Base-by-base conservation (phyloP, 2,888 invertebrate genomes). In the Melanotus villosus region DNA sequence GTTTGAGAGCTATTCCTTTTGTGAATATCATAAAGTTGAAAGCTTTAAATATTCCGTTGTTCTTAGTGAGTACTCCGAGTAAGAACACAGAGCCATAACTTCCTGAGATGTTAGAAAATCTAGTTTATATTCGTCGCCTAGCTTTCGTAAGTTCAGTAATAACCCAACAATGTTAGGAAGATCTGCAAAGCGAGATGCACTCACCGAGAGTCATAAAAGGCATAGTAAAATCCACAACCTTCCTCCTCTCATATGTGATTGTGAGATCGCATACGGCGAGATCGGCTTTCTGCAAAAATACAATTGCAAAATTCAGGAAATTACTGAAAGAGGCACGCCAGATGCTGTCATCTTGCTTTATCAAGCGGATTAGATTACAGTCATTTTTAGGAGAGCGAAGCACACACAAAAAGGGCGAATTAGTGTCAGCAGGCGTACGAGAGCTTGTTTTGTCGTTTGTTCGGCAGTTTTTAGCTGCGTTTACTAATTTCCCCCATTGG, bases 131-230 rank as follows among this genome's bases (percentile, higher is more conserved):
- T 56, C 21, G 34, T 19, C 12, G 16, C 23, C 19, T 4, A 10
- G 50, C 34, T 10, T 50, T 62, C n/a, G n/a, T 23, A 65, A 45
- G 18, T 57, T 65, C 30, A 16, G 47, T 32, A 56, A 32, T 57
- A 65, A 65, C 30, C 16, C 12, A 36, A 43, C 21, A 26, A 12
- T 36, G 21, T 45, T 5, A 10, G 45, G 6, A 41, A 41, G 14
- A 43, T 32, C 10, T 32, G 12, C 58, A 50, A 19, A 16, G 18
- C 18, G 43, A 54, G 45, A 23, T 34, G 47, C 73, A 78, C 82
- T 85, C 82, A 87, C 95, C 96, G 71, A 99, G 86, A 76, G 96
- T 97, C 96, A 99, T 98, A 85, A 98, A 99, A 0, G 99, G 99
- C 86, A 96, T 96, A 0, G 97, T 96, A 83, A 98, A 98, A 84